Percentiles rank a stretch among this genome's conserved stretches.
These are phyloP conservation scores for Pocota personata DNA, from an alignment of 2,888 invertebrate genomes.

Conservation along the genomic window DNA sequence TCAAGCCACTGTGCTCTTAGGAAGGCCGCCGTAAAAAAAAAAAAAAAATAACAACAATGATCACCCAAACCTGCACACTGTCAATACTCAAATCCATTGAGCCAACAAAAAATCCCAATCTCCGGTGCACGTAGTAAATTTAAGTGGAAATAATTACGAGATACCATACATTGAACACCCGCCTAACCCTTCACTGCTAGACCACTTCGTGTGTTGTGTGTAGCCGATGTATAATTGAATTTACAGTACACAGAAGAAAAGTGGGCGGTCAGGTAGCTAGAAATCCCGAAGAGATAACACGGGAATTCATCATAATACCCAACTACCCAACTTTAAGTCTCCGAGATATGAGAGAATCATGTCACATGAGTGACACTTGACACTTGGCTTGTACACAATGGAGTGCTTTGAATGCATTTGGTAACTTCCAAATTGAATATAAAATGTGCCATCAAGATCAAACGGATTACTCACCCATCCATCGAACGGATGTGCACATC, in stretches of 20 bases:
- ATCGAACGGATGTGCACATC: slow-evolving; percentile 63
- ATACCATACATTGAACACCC: slow-evolving; percentile 36
- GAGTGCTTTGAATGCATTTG: slow-evolving; percentile 60
- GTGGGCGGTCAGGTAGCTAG: slow-evolving; percentile 70
- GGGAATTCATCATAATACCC: slow-evolving; percentile 56
- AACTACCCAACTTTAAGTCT: slow-evolving; percentile 43
- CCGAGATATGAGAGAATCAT: slow-evolving; percentile 62
- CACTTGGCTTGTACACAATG: slow-evolving; percentile 58
- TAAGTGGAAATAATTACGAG: slow-evolving; percentile 69
- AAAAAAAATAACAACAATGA: slow-evolving; percentile 30
- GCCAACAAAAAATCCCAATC: slow-evolving; percentile 37
- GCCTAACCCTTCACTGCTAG: slow-evolving; percentile 46
- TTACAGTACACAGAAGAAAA: slow-evolving; percentile 34
- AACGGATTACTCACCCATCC: slow-evolving; percentile 51
- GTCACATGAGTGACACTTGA: slow-evolving; percentile 70
- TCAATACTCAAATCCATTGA: slow-evolving; percentile 45
- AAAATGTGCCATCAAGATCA: slow-evolving; percentile 47
- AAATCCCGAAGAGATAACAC: slow-evolving; percentile 62
- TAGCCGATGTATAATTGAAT: slow-evolving; percentile 53
- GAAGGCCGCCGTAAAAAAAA: slow-evolving; percentile 26
- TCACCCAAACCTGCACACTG: slow-evolving; percentile 48
- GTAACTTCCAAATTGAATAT: slow-evolving; percentile 22
- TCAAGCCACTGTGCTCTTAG: slow-evolving; percentile 58
- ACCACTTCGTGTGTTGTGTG: slow-evolving; percentile 9
- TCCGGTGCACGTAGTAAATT: slow-evolving; percentile 43